phyloP scores from a whole-genome alignment of 2,797 vertebrate genomes.

The Pteronotus mesoamericanus region DNA sequence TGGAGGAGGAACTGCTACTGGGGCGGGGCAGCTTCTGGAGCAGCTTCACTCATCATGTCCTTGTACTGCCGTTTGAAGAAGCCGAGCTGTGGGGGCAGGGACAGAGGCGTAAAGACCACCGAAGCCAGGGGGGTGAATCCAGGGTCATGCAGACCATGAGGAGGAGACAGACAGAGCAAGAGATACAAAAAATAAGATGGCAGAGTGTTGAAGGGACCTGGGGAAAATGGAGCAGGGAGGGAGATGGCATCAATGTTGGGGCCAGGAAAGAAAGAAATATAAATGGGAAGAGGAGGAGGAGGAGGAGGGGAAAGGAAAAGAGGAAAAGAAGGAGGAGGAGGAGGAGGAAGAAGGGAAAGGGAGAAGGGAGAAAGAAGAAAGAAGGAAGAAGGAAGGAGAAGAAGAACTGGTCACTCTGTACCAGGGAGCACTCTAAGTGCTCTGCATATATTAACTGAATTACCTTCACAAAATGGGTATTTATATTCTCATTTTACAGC shows the following conservation, averaged over 20 bases:
- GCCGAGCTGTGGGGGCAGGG: slow-evolving; percentile 80
- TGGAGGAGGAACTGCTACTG: neutral
- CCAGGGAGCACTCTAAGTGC: neutral
- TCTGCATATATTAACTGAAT: neutral
- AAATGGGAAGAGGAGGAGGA: too few species aligned
- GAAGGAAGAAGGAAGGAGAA: too few species aligned
- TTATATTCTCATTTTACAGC: neutral
- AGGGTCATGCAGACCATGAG: neutral
- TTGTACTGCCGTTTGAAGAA: slow-evolving; percentile 91
- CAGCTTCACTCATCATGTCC: slow-evolving; percentile 78
- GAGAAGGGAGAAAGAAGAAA: too few species aligned
- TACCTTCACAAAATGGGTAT: neutral
- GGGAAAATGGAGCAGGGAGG: neutral
- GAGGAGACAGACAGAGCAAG: too few species aligned
- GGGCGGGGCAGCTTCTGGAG: neutral
- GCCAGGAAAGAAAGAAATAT: neutral
- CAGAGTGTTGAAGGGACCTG: neutral
- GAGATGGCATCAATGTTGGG: neutral
- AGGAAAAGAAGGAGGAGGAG: too few species aligned
- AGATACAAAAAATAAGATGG: neutral
- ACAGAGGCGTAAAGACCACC: neutral
- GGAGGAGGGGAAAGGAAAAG: too few species aligned
- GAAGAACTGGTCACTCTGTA: too few species aligned
- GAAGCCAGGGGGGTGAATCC: neutral
- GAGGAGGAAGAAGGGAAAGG: too few species aligned